These are phyloP conservation scores for Oxytorus armatus DNA, from an alignment of 2,888 invertebrate genomes.

Conservation along the genomic window DNA sequence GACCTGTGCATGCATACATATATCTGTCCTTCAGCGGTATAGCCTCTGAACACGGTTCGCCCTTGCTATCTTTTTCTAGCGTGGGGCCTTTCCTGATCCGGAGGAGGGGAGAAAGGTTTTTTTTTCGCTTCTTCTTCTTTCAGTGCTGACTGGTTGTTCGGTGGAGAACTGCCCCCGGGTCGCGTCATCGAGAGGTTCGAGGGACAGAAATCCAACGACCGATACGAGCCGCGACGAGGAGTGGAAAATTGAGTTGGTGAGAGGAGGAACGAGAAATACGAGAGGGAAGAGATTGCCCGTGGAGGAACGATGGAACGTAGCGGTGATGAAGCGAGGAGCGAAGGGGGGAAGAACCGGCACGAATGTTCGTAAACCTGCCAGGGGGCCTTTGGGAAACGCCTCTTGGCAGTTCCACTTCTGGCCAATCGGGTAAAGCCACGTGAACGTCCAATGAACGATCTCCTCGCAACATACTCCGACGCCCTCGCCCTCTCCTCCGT, in stretches of 20 bases:
- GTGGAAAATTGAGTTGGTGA: slow-evolving; percentile 6
- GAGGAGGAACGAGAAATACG: slow-evolving; percentile 24
- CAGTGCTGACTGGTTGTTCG: slow-evolving; percentile 65
- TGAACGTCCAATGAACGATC: slow-evolving; percentile 80
- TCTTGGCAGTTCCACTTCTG: slow-evolving; percentile 79
- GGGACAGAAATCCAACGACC: slow-evolving; percentile 70
- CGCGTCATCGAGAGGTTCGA: slow-evolving; percentile 74
- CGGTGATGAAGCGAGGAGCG: neutral
- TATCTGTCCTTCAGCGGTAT: slow-evolving; percentile 66
- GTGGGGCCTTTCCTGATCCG: slow-evolving; percentile 61
- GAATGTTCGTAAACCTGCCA: slow-evolving; percentile 32
- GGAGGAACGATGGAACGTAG: slow-evolving; percentile 19
- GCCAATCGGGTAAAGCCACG: slow-evolving; percentile 76
- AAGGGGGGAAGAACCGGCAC: slow-evolving; percentile 10
- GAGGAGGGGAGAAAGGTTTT: slow-evolving; percentile 1
- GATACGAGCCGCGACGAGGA: slow-evolving; percentile 16
- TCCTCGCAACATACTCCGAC: slow-evolving; percentile 82
- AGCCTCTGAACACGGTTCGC: slow-evolving; percentile 62
- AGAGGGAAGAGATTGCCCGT: slow-evolving; percentile 5
- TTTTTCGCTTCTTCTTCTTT: slow-evolving; percentile 48
- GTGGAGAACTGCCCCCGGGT: slow-evolving; percentile 67
- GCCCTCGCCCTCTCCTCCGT: slow-evolving; percentile 68
- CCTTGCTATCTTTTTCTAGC: slow-evolving; percentile 71
- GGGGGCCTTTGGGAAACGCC: slow-evolving; percentile 77
- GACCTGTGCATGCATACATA: slow-evolving; percentile 75